phyloP scores from a whole-genome alignment of 2,888 invertebrate genomes.

The Monoplex corrugatus region DNA sequence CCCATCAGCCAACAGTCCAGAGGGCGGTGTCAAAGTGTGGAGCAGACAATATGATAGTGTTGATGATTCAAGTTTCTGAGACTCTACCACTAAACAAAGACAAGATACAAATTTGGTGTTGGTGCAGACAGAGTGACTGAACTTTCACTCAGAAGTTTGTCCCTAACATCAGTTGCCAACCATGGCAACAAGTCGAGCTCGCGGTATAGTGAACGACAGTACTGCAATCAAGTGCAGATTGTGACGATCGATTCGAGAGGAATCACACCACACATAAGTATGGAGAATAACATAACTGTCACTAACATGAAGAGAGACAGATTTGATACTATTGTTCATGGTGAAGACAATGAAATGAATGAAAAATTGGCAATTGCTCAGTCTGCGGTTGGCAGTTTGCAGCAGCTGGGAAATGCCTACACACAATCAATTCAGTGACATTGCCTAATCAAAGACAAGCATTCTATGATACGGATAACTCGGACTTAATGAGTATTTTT shows the following conservation, averaged over 20 bases:
- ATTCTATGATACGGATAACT: too few species aligned
- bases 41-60: not conserved
- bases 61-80: not conserved
- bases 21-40: not conserved
- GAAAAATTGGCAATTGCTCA: not conserved
- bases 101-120: too few species aligned
- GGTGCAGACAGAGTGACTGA: not conserved
- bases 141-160: not conserved
- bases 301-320: not conserved
- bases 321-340: not conserved
- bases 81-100: too few species aligned
- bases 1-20: not conserved
- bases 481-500: too few species aligned
- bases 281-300: not conserved
- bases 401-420: not conserved
- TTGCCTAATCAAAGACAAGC: too few species aligned
- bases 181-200: too few species aligned
- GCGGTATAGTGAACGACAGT: not conserved
- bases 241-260: not conserved
- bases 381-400: not conserved
- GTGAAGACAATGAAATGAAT: not conserved
- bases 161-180: not conserved
- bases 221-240: constrained; percentile 4
- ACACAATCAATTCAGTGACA: too few species aligned
- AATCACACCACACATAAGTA: not conserved